Conservation (phyloP, 2,113 vertebrate genomes). For the Hippolais icterina region DNA sequence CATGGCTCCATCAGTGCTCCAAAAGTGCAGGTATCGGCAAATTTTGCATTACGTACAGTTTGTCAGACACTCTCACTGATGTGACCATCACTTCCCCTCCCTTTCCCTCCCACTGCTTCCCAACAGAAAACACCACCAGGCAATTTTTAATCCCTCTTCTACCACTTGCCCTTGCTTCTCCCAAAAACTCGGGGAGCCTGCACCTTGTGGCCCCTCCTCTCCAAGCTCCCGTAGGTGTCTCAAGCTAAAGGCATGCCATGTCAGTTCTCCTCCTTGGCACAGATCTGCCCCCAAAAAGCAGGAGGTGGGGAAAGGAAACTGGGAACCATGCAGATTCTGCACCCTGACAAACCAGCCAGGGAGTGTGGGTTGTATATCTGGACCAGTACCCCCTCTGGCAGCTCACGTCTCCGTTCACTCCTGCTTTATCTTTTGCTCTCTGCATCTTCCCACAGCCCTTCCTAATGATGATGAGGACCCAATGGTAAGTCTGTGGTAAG, state of each 20-base stretch:
- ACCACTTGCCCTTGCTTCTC: neutral
- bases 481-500: neutral
- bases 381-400: neutral
- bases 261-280: neutral
- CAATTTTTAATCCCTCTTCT: neutral
- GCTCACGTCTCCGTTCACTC: neutral
- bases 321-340: neutral
- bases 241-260: neutral
- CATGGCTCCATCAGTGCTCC: neutral
- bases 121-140: neutral
- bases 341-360: neutral
- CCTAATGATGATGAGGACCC: rapidly evolving
- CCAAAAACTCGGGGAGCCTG: neutral
- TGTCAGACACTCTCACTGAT: neutral
- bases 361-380: neutral
- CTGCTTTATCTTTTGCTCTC: neutral
- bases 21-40: neutral
- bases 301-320: rapidly evolving
- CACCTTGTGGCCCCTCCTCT: neutral
- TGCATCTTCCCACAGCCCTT: neutral
- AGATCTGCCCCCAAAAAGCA: neutral
- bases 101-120: neutral
- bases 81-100: neutral
- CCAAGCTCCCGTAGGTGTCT: neutral
- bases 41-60: neutral